These are phyloP conservation scores for Spondyliosoma cantharus DNA, from an alignment of 2,797 vertebrate genomes.

Conservation along the genomic window DNA sequence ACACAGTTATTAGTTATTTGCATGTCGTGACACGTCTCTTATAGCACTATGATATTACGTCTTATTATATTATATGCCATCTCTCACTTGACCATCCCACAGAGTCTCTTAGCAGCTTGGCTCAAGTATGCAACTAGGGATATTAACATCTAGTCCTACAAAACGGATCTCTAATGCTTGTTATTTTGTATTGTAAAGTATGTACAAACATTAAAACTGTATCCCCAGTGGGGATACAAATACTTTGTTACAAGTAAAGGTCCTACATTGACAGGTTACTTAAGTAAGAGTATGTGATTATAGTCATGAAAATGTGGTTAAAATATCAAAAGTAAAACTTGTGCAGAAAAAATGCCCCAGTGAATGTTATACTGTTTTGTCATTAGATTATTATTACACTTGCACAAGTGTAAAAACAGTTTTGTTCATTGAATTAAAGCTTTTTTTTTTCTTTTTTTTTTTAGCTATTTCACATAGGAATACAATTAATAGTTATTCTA, in stretches of 20 bases:
- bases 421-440: background rate
- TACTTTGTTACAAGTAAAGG: background rate
- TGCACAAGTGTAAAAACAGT: background rate
- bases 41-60: background rate
- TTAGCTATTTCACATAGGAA: background rate
- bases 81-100: too few relatives aligned
- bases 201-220: background rate
- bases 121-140: too few relatives aligned
- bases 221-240: background rate
- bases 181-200: background rate
- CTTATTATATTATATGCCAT: background rate
- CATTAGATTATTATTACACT: background rate
- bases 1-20: background rate
- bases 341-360: background rate
- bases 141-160: too few relatives aligned
- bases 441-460: background rate
- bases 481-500: background rate
- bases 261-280: too few relatives aligned
- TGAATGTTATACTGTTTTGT: background rate
- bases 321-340: background rate
- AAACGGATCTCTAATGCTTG: too few relatives aligned
- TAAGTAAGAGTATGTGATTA: background rate
- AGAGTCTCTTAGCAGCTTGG: too few relatives aligned
- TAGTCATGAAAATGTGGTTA: background rate
- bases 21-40: background rate